Evolutionary conservation across 2,113 vertebrate genomes (phyloP), one percentile per base, ranked within the genome.

Genomic region (Triplophysa siluroides): DNA sequence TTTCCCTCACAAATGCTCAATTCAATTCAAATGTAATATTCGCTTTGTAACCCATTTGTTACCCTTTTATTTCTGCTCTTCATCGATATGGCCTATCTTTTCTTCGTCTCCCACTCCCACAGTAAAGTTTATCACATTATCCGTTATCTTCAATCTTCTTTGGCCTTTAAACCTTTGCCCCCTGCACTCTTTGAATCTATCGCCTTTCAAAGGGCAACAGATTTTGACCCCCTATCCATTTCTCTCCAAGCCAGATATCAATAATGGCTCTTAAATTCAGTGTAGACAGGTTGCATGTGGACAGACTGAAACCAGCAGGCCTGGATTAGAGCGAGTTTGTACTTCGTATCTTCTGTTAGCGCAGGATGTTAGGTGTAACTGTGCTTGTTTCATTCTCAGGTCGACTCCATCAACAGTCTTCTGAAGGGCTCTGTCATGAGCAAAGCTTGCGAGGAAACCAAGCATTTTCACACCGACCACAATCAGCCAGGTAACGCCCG

Each of bases 361-460:
- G 18, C 56, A 76, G 61, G 76, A 60, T 52, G 73, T 14, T 21
- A 68, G 38, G 14, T 38, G 41, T 62, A 69, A 78, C 72, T 77
- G 67, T 78, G 62, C 64, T 3, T 38, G 24, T 86, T 76, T 84
- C 41, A 69, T 69, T 61, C 33, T 29, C 85, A 99, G 98, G 97
- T 98, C 47, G 98, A 99, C 82, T 92, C 97, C 72, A 99, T 99
- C 88, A 96, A 95, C 83, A 86, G 91, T 23, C 94, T 98, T 16
- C 94, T 99, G 50, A 98, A 97, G 92, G 97, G 97, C 68, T 78
- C 94, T 2, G 90, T 96, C 85, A 97, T 98, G 95, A 92, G 88
- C 79, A 97, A 95, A 85, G 96, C 96, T 69, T 98, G 98, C 47
- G 98, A 99, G 83, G 96, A 98, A 90, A 98, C 97, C 84, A 96